phyloP scores from a whole-genome alignment of 2,113 vertebrate genomes.

The Odontesthes bonariensis region DNA sequence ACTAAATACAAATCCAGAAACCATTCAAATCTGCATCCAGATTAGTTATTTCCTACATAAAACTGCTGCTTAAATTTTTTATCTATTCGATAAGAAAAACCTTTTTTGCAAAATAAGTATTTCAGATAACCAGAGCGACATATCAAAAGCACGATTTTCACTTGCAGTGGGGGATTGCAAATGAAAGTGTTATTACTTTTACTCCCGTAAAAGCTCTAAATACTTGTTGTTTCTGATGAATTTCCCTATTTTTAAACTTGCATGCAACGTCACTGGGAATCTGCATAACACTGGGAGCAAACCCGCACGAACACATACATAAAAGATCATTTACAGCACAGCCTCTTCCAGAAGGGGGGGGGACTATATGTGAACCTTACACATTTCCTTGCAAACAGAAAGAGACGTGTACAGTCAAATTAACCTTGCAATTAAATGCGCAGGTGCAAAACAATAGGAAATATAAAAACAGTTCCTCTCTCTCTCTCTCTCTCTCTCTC shows the following conservation, averaged over 20 bases:
- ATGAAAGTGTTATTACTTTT: background rate
- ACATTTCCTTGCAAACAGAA: background rate
- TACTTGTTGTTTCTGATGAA: background rate
- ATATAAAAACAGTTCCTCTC: conserved; percentile 25
- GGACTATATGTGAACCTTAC: background rate
- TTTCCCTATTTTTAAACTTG: conserved; percentile 20
- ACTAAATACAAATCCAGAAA: background rate
- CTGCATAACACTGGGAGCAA: background rate
- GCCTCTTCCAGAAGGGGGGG: conserved; percentile 17
- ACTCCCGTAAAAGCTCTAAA: background rate
- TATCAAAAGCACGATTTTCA: background rate
- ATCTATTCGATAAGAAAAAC: background rate
- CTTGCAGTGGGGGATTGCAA: background rate
- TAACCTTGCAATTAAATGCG: background rate
- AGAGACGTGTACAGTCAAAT: background rate
- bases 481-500: background rate
- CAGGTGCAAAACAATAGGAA: background rate
- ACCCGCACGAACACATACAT: background rate
- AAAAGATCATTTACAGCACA: conserved; percentile 27
- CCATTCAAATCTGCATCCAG: background rate
- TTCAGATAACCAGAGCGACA: background rate
- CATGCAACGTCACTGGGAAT: conserved; percentile 1
- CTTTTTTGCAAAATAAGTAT: background rate
- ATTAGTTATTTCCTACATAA: background rate
- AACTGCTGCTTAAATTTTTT: background rate